phyloP scores from a whole-genome alignment of 2,113 vertebrate species.

The Ahaetulla prasina region DNA sequence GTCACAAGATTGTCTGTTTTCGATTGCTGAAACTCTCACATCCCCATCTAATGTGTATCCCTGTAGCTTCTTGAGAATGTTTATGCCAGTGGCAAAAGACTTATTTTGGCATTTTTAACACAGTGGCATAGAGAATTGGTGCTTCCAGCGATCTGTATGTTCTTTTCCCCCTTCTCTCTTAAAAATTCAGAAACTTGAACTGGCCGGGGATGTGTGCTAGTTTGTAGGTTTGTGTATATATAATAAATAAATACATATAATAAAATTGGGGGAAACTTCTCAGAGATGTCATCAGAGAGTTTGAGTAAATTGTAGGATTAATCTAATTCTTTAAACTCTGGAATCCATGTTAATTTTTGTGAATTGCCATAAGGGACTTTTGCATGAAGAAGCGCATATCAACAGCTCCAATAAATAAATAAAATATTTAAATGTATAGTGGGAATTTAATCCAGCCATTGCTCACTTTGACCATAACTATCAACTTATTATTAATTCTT shows the following conservation, averaged over 20 bases:
- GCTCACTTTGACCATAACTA: background rate
- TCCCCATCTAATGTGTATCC: slow-evolving; percentile 18
- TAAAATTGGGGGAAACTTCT: background rate
- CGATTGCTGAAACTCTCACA: background rate
- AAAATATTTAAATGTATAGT: background rate
- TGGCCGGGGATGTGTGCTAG: background rate
- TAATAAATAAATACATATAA: too few relatives aligned
- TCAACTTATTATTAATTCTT: background rate
- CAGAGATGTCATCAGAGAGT: background rate
- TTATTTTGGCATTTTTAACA: slow-evolving; percentile 55
- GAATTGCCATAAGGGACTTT: background rate
- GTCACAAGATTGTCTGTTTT: slow-evolving; percentile 7
- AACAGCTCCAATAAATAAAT: background rate
- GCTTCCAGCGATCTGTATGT: slow-evolving; percentile 9
- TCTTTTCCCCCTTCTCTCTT: background rate
- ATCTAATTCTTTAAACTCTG: background rate
- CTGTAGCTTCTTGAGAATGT: slow-evolving; percentile 47
- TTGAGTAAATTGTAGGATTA: background rate
- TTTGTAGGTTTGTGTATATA: slow-evolving; percentile 12
- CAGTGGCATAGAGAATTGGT: slow-evolving; percentile 26
- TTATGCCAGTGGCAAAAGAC: slow-evolving; percentile 54
- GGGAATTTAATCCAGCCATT: background rate
- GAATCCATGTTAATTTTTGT: background rate
- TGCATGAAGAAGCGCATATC: background rate
- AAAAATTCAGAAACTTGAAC: slow-evolving; percentile 29